Evolutionary conservation across 2,888 invertebrate species (phyloP), one percentile per base, ranked within the genome.

Genomic region (Nineta flava): DNA sequence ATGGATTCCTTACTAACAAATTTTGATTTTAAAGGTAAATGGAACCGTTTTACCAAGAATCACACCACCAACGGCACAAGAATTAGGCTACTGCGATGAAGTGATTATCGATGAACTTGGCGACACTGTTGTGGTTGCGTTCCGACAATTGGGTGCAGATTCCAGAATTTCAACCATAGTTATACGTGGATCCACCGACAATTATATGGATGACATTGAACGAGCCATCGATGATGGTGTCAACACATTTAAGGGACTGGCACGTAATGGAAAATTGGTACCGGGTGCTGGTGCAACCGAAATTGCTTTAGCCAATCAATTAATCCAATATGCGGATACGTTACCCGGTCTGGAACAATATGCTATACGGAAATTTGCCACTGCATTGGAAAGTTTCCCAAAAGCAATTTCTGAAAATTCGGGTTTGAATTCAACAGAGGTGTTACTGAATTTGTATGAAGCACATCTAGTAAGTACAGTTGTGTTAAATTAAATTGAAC

Each of bases 201-300:
- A 96, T 66, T 90, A 88, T 61, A 92, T 99, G 91, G 99, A 99
- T 66, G 99, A 99, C 61, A 86, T 99, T 60, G 99, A 99, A 69
- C 77, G 99, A 53, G 93, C 97, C 21, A 81, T 99, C 59, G 95
- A 99, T 69, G 99, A 99, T 72, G 99, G 95, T 53, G 93, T 99
- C 16, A 99, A 99, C 65, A 96, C 94, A 32, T 99, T 92, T 70
- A 48, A 62, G 62, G 59, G 65, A 46, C 57, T 68, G 38, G 54
- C 63, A 13, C 58, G 65, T 49, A 63, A 66, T 57, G 65, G 65
- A 52, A 76, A 77, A 57, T 80, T 92, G 59, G 65, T 99, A 17
- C 81, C 97, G 43, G 99, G 99, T 47, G 99, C 91, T 49, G 97
- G 97, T 44, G 96, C 97, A 2, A 79, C 81, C 1, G 99, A 99